phyloP scores from a whole-genome alignment of 2,888 invertebrate genomes.

The Chymomyza caudatula region DNA sequence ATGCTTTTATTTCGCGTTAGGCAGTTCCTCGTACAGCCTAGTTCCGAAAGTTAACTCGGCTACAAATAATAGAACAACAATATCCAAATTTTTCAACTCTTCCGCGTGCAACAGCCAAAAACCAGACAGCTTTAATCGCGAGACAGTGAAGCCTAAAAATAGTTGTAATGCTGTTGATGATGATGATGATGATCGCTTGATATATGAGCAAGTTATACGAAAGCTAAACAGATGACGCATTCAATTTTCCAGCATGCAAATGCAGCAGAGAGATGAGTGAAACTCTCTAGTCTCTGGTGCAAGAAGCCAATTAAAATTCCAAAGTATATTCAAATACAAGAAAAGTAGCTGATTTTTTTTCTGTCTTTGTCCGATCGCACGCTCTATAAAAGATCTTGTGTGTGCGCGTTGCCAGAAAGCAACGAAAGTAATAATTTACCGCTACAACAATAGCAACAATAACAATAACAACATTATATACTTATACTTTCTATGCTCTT shows the following conservation, averaged over 20 bases:
- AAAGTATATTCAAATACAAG: constrained; percentile 30
- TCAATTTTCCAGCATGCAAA: constrained; percentile 29
- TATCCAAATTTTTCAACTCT: constrained; percentile 30
- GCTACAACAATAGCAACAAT: not conserved
- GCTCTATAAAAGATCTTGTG: constrained; percentile 23
- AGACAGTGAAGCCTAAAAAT: constrained; percentile 25
- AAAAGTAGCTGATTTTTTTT: constrained; percentile 4
- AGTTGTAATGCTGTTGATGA: constrained; percentile 17
- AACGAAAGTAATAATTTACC: not conserved
- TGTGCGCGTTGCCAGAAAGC: constrained; percentile 19
- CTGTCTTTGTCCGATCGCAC: not conserved
- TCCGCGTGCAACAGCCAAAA: constrained; percentile 32
- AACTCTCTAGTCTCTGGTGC: not conserved
- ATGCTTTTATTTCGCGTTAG: no score
- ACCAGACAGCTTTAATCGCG: not conserved
- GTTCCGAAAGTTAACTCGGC: no score
- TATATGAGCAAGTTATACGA: constrained; percentile 35
- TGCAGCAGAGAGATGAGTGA: not conserved
- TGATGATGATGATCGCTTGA: constrained; percentile 43
- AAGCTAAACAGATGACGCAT: constrained; percentile 37
- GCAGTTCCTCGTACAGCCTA: no score
- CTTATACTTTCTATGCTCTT: constrained; percentile 9
- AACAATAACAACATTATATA: constrained; percentile 42
- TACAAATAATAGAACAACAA: no score
- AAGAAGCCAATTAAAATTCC: constrained; percentile 62